A percentile compares a stretch with the other conserved stretches of the same genome.
Conservation (phyloP, 2,888 invertebrate genomes). For the Temnothorax unifasciatus region DNA sequence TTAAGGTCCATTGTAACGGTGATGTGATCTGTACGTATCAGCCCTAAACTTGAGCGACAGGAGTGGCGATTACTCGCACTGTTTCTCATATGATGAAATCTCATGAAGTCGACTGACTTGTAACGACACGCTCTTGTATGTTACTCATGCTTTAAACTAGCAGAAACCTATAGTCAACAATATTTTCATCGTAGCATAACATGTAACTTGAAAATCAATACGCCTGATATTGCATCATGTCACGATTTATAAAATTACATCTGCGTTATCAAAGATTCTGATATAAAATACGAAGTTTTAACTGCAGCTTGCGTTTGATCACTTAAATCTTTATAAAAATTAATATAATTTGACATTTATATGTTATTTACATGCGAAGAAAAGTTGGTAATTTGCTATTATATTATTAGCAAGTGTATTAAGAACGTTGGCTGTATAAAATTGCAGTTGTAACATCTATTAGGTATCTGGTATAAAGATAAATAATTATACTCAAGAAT, state of each 20-base stretch:
- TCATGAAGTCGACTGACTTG: neutral
- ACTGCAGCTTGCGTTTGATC: neutral
- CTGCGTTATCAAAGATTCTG: neutral
- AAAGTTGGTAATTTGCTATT: neutral
- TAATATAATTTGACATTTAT: constrained; percentile 4
- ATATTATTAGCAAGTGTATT: neutral
- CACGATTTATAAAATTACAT: neutral
- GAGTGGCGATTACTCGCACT: constrained; percentile 37
- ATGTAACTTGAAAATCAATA: neutral
- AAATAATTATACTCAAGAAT: neutral
- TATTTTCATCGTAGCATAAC: neutral
- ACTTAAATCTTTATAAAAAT: neutral
- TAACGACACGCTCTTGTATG: neutral
- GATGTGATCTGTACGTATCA: constrained; percentile 73
- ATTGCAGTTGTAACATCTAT: neutral
- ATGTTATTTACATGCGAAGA: neutral
- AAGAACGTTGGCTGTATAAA: neutral
- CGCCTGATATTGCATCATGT: neutral
- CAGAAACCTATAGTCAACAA: neutral
- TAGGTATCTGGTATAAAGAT: neutral
- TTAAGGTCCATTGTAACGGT: constrained; percentile 82
- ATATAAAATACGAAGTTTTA: neutral
- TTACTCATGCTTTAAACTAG: neutral
- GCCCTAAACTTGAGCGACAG: constrained; percentile 67
- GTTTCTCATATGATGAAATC: constrained; percentile 37